A percentile compares a stretch with the other conserved stretches of the same genome.
These are phyloP conservation scores for Chelon auratus DNA, from an alignment of 2,797 vertebrate genomes.

Conservation along the genomic window DNA sequence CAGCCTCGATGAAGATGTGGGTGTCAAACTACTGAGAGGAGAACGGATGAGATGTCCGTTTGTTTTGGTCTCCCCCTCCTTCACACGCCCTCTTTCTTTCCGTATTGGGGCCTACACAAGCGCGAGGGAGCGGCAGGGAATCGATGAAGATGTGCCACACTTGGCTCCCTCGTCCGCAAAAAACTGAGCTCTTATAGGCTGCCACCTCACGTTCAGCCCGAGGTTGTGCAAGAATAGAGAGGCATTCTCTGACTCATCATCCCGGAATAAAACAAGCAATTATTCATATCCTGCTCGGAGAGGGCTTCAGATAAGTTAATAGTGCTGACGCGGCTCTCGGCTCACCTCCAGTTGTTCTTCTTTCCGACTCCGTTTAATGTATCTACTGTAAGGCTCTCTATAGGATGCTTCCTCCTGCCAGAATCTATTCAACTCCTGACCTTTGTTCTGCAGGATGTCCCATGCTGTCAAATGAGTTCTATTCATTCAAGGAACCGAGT, in stretches of 20 bases:
- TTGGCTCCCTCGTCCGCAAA: conserved; percentile 57
- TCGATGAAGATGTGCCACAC: conserved; percentile 78
- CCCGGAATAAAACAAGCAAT: conserved; percentile 73
- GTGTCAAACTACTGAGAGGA: conserved; percentile 49
- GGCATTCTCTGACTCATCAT: conserved; percentile 73
- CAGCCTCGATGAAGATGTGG: conserved; percentile 57
- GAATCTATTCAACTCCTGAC: conserved; percentile 11
- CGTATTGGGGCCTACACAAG: conserved; percentile 68
- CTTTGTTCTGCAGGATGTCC: conserved; percentile 1
- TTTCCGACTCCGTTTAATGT: conserved; percentile 8
- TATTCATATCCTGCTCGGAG: conserved; percentile 69
- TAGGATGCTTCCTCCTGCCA: background rate
- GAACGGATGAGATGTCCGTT: conserved; percentile 61
- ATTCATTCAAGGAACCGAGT: conserved; percentile 15
- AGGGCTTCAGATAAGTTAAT: conserved; percentile 54
- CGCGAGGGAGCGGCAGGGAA: conserved; percentile 61
- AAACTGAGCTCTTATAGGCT: conserved; percentile 49
- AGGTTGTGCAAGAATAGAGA: conserved; percentile 67
- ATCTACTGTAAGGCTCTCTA: background rate
- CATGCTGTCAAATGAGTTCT: conserved; percentile 14
- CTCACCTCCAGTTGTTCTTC: conserved; percentile 24
- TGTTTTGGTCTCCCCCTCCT: conserved; percentile 1
- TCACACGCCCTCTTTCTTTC: conserved; percentile 41
- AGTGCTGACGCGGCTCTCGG: conserved; percentile 48
- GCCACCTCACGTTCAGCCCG: conserved; percentile 57